These are phyloP conservation scores for Chiridota heheva DNA, from an alignment of 35 echinoderm and acorn worm species.

Conservation along the genomic window DNA sequence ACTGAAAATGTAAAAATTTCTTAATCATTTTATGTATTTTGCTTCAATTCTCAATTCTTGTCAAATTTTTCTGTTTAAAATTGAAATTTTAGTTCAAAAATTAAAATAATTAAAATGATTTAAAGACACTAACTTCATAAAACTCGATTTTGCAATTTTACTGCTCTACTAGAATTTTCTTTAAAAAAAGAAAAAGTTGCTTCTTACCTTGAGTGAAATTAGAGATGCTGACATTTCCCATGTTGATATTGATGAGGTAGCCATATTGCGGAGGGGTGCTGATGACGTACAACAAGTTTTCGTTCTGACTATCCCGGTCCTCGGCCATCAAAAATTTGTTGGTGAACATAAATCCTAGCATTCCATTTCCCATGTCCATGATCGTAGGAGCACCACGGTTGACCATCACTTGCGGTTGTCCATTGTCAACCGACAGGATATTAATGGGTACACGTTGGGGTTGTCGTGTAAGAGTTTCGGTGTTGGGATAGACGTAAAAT, in stretches of 20 bases:
- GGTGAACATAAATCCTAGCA: slow-evolving; percentile 94
- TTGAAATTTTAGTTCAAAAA: too few species aligned
- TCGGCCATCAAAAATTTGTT: slow-evolving; percentile 92
- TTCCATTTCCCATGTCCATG: slow-evolving; percentile 58
- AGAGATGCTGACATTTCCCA: slow-evolving; percentile 84
- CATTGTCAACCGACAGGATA: slow-evolving; percentile 87
- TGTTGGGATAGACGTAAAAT: slow-evolving; percentile 81
- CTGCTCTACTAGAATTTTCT: too few species aligned
- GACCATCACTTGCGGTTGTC: slow-evolving; percentile 87
- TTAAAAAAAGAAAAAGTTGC: too few species aligned
- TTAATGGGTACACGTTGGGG: slow-evolving; percentile 77
- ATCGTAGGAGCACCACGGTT: slow-evolving; percentile 92
- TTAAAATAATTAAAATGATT: too few species aligned
- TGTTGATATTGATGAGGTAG: slow-evolving; percentile 78
- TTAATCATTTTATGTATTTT: too few species aligned
- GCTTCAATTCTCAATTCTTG: too few species aligned
- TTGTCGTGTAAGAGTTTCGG: slow-evolving; percentile 62
- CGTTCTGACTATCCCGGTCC: slow-evolving; percentile 87
- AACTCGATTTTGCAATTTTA: too few species aligned
- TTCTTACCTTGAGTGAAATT: slow-evolving; percentile 99
- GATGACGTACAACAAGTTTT: slow-evolving; percentile 70
- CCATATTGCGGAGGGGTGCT: slow-evolving; percentile 77
- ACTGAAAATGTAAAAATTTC: too few species aligned
- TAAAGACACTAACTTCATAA: too few species aligned
- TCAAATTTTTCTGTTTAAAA: too few species aligned